A percentile compares a stretch with the other conserved stretches of the same genome.
phyloP scores from a whole-genome alignment of 1,140 invertebrate species.

The Bicyclus anynana region DNA sequence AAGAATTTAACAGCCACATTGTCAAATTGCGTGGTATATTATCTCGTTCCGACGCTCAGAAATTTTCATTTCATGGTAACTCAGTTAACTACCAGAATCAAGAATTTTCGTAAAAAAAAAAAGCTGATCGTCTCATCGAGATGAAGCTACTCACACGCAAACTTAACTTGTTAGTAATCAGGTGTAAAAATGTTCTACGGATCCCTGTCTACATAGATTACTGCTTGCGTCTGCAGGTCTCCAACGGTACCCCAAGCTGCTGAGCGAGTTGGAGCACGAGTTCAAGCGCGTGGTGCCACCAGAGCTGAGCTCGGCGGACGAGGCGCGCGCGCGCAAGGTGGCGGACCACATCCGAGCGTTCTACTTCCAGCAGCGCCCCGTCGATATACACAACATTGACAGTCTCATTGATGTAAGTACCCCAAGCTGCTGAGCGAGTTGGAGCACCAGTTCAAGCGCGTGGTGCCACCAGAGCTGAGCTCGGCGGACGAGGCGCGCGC shows the following conservation, averaged over 20 bases:
- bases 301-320: constrained; percentile 62
- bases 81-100: too few species aligned
- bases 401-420: constrained; percentile 75
- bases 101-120: too few species aligned
- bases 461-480: constrained; percentile 75
- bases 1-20: too few species aligned
- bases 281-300: constrained; percentile 76
- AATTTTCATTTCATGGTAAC: too few species aligned
- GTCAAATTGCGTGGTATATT: too few species aligned
- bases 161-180: too few species aligned
- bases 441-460: constrained; percentile 75
- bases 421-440: constrained; percentile 75
- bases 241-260: constrained; percentile 75
- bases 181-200: too few species aligned
- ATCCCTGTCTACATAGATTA: too few species aligned
- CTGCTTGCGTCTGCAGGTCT: constrained; percentile 72
- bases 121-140: too few species aligned
- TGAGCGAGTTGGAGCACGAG: constrained; percentile 75
- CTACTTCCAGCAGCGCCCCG: constrained; percentile 75
- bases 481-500: constrained; percentile 44
- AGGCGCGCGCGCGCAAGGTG: constrained; percentile 48
- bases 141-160: too few species aligned
- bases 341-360: constrained; percentile 75
- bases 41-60: too few species aligned
- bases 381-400: constrained; percentile 74